Evolutionary conservation across 1,140 invertebrate species (phyloP).

Genomic region (Sarcophaga peregrina): DNA sequence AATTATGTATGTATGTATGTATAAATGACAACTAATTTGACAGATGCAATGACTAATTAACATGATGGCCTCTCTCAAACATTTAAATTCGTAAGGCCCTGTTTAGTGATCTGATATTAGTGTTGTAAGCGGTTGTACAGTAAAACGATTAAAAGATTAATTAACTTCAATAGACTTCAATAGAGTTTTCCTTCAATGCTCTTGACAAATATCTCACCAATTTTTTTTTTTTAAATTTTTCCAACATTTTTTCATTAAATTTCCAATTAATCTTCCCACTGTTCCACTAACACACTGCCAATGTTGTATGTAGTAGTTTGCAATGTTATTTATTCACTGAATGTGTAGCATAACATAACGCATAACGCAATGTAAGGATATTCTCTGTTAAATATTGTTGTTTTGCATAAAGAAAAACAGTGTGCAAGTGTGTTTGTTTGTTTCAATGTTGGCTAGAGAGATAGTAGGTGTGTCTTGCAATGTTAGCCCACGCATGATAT

Average conservation of each 20-base stretch:
- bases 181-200: too few species aligned
- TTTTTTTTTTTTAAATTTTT: too few species aligned
- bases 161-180: too few species aligned
- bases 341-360: not conserved
- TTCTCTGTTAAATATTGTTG: slow-evolving; percentile 3
- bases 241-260: not conserved
- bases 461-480: slow-evolving; percentile 38
- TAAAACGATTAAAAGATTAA: too few species aligned
- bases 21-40: too few species aligned
- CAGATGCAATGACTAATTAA: too few species aligned
- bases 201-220: too few species aligned
- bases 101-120: too few species aligned
- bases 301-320: not conserved
- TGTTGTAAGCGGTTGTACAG: too few species aligned
- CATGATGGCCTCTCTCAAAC: too few species aligned
- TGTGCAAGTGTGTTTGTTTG: not conserved
- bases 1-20: too few species aligned
- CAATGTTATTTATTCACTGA: not conserved
- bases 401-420: not conserved
- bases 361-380: not conserved
- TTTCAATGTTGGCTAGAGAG: not conserved
- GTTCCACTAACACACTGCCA: not conserved
- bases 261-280: not conserved
- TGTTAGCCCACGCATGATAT: slow-evolving; percentile 32
- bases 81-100: too few species aligned